These are phyloP conservation scores for Tretioscincus oriximinensis DNA, from an alignment of 2,113 vertebrate genomes.

Conservation along the genomic window DNA sequence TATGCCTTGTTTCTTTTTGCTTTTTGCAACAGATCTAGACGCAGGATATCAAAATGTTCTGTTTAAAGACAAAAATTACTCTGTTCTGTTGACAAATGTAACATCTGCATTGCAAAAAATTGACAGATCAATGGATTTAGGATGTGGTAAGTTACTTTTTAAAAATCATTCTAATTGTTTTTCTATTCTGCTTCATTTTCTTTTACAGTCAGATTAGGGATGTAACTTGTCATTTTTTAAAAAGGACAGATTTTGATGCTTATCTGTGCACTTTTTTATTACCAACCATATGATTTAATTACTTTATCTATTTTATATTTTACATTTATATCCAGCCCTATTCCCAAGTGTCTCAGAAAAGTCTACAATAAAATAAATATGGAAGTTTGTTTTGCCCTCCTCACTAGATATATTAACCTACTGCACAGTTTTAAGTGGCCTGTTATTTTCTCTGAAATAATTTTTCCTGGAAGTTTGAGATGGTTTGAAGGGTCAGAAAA, in stretches of 20 bases:
- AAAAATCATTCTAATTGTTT: neutral
- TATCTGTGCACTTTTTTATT: too few relatives aligned
- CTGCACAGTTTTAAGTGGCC: neutral
- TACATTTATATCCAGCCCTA: too few relatives aligned
- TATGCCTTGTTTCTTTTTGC: neutral
- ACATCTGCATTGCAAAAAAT: neutral
- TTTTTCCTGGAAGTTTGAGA: neutral
- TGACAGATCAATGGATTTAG: constrained; percentile 28
- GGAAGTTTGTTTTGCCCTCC: neutral
- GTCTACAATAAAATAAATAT: too few relatives aligned
- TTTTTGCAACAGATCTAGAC: constrained; percentile 25
- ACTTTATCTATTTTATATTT: too few relatives aligned
- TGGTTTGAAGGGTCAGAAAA: neutral
- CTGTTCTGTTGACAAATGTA: neutral
- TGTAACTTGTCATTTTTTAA: too few relatives aligned
- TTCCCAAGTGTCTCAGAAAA: too few relatives aligned
- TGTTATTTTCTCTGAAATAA: neutral
- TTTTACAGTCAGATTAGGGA: too few relatives aligned
- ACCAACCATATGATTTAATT: too few relatives aligned
- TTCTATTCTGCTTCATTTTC: neutral
- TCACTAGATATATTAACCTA: neutral
- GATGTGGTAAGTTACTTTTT: constrained; percentile 57
- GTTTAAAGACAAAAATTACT: constrained; percentile 22
- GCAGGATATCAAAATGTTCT: constrained; percentile 21
- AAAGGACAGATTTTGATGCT: neutral